Percentiles rank a stretch among this genome's conserved stretches.
These are phyloP conservation scores for Castor canadensis DNA, from an alignment of 2,113 vertebrate genomes.

Conservation along the genomic window DNA sequence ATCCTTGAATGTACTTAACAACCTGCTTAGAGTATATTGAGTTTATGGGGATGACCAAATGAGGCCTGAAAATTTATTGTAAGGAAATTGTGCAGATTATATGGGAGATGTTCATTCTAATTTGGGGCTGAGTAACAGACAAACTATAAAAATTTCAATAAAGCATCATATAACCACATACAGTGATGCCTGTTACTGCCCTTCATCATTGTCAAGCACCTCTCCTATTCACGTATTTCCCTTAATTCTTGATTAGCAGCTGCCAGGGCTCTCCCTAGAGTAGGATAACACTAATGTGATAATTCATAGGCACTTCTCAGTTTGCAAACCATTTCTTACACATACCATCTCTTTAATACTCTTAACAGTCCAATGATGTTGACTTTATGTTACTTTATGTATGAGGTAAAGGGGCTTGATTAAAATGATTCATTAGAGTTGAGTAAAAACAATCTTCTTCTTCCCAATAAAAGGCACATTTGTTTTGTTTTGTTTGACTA, in stretches of 20 bases:
- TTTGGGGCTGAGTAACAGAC: constrained; percentile 51
- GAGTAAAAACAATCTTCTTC: background rate
- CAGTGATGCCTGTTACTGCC: background rate
- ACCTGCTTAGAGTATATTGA: constrained; percentile 76
- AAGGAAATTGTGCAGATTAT: constrained; percentile 76
- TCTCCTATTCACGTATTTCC: background rate
- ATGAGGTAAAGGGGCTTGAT: background rate
- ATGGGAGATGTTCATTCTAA: constrained; percentile 70
- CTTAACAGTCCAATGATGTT: background rate
- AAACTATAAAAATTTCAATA: constrained; percentile 68
- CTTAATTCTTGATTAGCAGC: constrained; percentile 37
- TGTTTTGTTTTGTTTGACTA: background rate
- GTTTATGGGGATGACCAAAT: constrained; percentile 78
- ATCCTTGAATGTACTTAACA: constrained; percentile 83
- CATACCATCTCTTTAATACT: background rate
- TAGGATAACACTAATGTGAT: background rate
- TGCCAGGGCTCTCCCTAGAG: background rate
- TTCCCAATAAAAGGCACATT: background rate
- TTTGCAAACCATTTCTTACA: background rate
- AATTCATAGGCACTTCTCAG: background rate
- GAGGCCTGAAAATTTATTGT: constrained; percentile 80
- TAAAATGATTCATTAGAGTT: background rate
- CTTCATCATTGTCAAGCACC: background rate
- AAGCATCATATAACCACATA: background rate
- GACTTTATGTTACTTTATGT: background rate